phyloP scores from a whole-genome alignment of 2,113 vertebrate genomes.

The Microtus ochrogaster region DNA sequence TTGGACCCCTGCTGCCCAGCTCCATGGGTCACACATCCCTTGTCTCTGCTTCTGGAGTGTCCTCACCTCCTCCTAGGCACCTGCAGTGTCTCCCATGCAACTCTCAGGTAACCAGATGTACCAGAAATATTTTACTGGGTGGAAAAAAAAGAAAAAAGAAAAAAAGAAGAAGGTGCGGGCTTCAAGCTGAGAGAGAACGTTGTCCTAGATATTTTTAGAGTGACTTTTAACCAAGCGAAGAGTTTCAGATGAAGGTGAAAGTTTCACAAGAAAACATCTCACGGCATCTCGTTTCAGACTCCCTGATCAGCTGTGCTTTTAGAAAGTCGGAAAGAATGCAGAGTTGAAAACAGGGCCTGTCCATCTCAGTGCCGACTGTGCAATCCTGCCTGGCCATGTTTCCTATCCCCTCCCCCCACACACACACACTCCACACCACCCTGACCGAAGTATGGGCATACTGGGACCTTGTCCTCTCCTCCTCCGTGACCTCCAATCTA shows the following conservation, averaged over 20 bases:
- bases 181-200: constrained; percentile 22
- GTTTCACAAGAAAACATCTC: constrained; percentile 72
- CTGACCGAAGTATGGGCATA: neutral
- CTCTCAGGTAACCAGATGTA: neutral
- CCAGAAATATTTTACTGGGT: neutral
- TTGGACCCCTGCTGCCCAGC: neutral
- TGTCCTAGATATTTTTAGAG: constrained; percentile 64
- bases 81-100: neutral
- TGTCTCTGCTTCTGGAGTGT: neutral
- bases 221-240: constrained; percentile 46
- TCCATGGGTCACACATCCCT: neutral
- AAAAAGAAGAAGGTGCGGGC: neutral
- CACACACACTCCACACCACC: no score
- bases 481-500: neutral
- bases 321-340: constrained; percentile 50
- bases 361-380: neutral
- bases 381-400: neutral
- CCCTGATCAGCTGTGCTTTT: constrained; percentile 14
- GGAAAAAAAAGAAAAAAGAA: neutral
- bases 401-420: neutral
- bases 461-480: neutral
- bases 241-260: neutral
- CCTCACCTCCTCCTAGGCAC: neutral
- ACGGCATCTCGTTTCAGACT: neutral
- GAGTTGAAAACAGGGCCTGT: neutral